phyloP scores from a whole-genome alignment of 2,888 invertebrate species.

The Caenorhabditis imperialis region DNA sequence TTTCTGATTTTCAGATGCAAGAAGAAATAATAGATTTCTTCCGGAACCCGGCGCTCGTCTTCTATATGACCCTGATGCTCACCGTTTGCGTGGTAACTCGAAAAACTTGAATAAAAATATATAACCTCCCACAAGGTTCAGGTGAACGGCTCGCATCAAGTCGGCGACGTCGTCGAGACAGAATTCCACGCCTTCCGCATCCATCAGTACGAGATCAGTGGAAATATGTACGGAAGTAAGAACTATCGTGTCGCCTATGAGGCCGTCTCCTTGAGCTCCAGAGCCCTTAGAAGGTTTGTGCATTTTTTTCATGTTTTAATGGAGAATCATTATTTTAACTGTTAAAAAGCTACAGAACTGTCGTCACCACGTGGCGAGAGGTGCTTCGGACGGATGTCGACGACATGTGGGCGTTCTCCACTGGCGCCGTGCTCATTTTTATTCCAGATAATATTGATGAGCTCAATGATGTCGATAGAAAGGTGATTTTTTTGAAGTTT shows the following conservation, averaged over 20 bases:
- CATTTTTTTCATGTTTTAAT: too few relatives aligned
- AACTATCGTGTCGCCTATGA: slow-evolving; percentile 71
- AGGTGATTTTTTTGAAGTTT: too few relatives aligned
- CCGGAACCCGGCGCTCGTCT: slow-evolving; percentile 63
- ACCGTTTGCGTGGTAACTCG: slow-evolving; percentile 64
- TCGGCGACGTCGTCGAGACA: slow-evolving; percentile 65
- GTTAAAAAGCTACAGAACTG: slow-evolving; percentile 57
- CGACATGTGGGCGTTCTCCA: slow-evolving; percentile 57
- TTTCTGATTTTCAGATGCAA: slow-evolving; percentile 51
- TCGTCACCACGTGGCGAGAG: slow-evolving; percentile 74
- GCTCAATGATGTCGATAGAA: slow-evolving; percentile 59
- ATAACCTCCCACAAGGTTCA: slow-evolving; percentile 7
- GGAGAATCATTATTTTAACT: background rate
- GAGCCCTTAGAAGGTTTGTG: slow-evolving; percentile 63
- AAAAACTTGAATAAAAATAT: background rate
- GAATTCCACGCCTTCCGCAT: slow-evolving; percentile 75
- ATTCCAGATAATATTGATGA: slow-evolving; percentile 70
- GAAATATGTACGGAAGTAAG: slow-evolving; percentile 71
- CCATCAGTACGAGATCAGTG: slow-evolving; percentile 74
- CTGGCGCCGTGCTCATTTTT: slow-evolving; percentile 75
- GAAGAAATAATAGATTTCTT: slow-evolving; percentile 68
- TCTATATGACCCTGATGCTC: slow-evolving; percentile 63
- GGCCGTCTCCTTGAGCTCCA: slow-evolving; percentile 70
- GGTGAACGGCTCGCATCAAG: slow-evolving; percentile 58
- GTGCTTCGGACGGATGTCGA: slow-evolving; percentile 66